Evolutionary conservation across 2,113 vertebrate genomes (phyloP), one percentile per base, ranked within the genome.

Genomic region (Seriola rivoliana): DNA sequence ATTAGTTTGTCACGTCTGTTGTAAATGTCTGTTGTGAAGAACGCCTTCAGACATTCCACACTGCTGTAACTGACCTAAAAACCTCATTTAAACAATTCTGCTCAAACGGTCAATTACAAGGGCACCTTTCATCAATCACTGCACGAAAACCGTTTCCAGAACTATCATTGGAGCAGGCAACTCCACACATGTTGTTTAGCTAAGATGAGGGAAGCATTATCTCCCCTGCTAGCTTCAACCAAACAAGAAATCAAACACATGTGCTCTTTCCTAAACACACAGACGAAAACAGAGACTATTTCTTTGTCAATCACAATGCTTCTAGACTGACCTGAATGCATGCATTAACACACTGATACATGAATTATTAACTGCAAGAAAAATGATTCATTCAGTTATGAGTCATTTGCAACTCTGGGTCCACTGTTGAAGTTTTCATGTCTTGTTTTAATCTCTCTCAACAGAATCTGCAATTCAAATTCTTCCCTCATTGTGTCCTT

Each of bases 81-180:
- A 75, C 48, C n/a, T 48, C 2, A 7, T 67, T 23, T 25, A 46
- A 60, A 60, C 60, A 62, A 36, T 68, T 76, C 46, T 40, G 34
- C 23, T 70, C 23, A 46, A 32, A 58, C 17, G 7, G 23, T 36
- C 21, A 48, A 44, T 48, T 69, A 32, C 63, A 71, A 36, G 3
- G 8, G 14, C 21, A 50, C 17, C 5, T 19, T 21, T 55, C 52
- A 57, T 23, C 12, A 36, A 50, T 71, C 66, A 46, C 44, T 11
- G 38, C 21, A 50, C 68, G 46, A 38, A 44, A 63, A 44, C 3
- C 19, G 0, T 50, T 50, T 66, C 32, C 55, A 29, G 23, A 78
- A 23, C 25, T 57, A 29, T 58, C 21, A 68, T 68, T 48, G 29
- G 29, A 44, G 36, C 19, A n/a, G 23, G 64, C 40, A 74, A 23